Percentiles rank a stretch among this genome's conserved stretches.
These are phyloP conservation scores for Teleogryllus occipitalis DNA, from an alignment of 1,140 invertebrate genomes.

Conservation along the genomic window DNA sequence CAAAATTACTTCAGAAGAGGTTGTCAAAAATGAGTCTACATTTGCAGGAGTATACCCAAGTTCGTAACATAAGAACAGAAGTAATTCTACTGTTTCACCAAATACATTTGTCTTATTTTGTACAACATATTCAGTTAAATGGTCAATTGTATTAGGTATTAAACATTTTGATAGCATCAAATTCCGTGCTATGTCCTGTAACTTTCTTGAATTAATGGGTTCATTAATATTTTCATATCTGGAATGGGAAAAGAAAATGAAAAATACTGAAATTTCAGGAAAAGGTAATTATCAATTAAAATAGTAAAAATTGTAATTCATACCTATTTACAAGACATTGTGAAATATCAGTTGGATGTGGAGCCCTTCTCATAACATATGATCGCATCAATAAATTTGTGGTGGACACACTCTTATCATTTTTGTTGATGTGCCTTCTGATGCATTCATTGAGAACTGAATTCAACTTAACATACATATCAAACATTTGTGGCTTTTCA, in stretches of 20 bases:
- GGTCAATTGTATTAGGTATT: constrained; percentile 22
- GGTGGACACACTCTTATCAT: too few relatives aligned
- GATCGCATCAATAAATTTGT: too few relatives aligned
- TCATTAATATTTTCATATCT: constrained; percentile 13
- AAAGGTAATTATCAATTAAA: too few relatives aligned
- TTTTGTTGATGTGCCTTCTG: too few relatives aligned
- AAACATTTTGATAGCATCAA: constrained; percentile 18
- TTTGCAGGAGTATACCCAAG: constrained; percentile 25
- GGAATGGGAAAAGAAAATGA: neutral
- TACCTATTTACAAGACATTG: too few relatives aligned
- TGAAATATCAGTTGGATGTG: too few relatives aligned
- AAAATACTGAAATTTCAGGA: too few relatives aligned
- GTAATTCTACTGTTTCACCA: constrained; percentile 26
- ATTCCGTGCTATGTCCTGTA: constrained; percentile 23
- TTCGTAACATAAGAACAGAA: constrained; percentile 25
- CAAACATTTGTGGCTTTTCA: too few relatives aligned
- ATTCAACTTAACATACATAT: too few relatives aligned
- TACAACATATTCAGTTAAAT: constrained; percentile 24
- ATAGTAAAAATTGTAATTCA: too few relatives aligned
- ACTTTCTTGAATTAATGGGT: constrained; percentile 18
- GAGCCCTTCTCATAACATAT: too few relatives aligned
- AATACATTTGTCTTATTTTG: constrained; percentile 22
- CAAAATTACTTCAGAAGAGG: constrained; percentile 20
- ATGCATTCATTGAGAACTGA: too few relatives aligned
- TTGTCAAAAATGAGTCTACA: constrained; percentile 21